Base-by-base conservation (phyloP, 2,888 invertebrate species). In the Crioceris asparagi region DNA sequence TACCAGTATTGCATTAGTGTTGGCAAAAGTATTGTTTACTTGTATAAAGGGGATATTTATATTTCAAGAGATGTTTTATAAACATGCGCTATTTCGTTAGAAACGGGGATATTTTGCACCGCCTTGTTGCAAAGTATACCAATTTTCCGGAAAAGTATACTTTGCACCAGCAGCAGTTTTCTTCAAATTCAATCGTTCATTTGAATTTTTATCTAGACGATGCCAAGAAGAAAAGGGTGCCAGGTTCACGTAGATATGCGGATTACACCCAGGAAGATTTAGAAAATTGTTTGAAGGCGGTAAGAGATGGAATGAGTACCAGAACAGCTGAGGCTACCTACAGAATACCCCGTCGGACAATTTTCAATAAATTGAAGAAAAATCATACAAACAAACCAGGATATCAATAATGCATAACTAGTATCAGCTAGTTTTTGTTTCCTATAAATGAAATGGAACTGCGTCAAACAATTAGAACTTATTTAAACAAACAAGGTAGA, bases 261-360 rank as follows among this genome's bases (percentile, higher is more conserved):
- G 35, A 35, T 18, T 35, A 35, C 35, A 17, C 35, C 3, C 2
- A 27, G 27, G 26, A 35, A 27, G 17, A 27, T 17, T 11, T 35
- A 14, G 6, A 27, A 29, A 17, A 15, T 10, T 27, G 29, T 29
- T 18, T 29, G 23, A 12, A 17, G n/a, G 35, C 29, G n/a, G 14
- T 35, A 16, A 17, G 14, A 29, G 11, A 17, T 11, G 29, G 35
- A 30, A 16, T 35, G 27, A 29, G 29, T 35, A 10, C 4, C n/a
- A 35, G 35, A 29, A 17, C n/a, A 11, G 35, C 35, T 14, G 17
- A 11, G 4, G 29, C 16, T 8, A 11, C 18, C n/a, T 35, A 18
- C 18, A 35, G 29, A n/a, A 35, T 35, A 18, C 35, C 35, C 8
- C n/a, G 29, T 3, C 17, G 29, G 18, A 35, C 29, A 3, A 35